Evolutionary conservation across 2,797 vertebrate genomes (phyloP), one percentile per base, ranked within the genome.

Genomic region (Mastacembelus armatus): DNA sequence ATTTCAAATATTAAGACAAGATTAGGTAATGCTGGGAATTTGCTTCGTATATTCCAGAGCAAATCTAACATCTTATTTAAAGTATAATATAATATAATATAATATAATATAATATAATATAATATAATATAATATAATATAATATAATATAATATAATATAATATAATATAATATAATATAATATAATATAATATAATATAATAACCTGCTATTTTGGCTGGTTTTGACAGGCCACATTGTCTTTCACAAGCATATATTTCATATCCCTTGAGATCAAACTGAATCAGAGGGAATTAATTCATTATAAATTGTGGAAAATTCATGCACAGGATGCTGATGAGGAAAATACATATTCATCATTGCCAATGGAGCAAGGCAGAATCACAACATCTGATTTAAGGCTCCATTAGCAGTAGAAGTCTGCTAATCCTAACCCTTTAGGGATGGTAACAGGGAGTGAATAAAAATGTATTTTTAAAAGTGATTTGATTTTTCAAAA

Each of bases 261-360:
- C 27, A 66, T 43, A 40, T 72, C 50, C 32, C 42, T 57, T 60
- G 55, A 66, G 66, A 73, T 42, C 59, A 75, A 73, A 85, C 71
- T 66, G 39, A 78, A 77, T 76, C 42, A 70, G 65, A 47, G 21
- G 68, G 69, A 84, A 84, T 81, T 76, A 84, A 84, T 81, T 76
- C 55, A 81, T 84, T 75, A 70, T 49, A 71, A 84, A 77, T 48
- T 45, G 67, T 71, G 55, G 22, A 78, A 81, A 81, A 81, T 66
- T 66, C 49, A 86, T 78, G 73, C 74, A 61, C 26, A 66, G 54
- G 45, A 12, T 76, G 59, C 66, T 84, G 66, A 81, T 83, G 75
- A 77, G 56, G 75, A 83, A n/a, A 81, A 87, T 87, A 71, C 61
- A 83, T 88, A 86, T 84, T 85, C 75, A 89, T 84, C 58, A 76